These are phyloP conservation scores for Solea senegalensis DNA, from an alignment of 2,113 vertebrate genomes.

Conservation along the genomic window DNA sequence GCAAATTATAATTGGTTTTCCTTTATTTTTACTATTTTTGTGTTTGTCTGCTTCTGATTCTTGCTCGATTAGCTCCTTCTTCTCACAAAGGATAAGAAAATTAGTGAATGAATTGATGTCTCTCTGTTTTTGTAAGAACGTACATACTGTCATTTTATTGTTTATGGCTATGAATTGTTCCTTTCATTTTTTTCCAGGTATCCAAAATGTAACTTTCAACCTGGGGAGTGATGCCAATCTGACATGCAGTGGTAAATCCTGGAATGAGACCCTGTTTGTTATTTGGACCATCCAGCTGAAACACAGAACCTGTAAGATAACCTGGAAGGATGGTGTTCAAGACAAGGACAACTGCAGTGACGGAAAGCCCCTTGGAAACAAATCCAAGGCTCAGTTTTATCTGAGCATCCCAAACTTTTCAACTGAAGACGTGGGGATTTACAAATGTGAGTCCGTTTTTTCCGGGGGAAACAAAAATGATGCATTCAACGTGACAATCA, in stretches of 20 bases:
- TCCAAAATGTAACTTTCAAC: constrained; percentile 22
- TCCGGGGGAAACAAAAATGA: not conserved
- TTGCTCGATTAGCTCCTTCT: too few species aligned
- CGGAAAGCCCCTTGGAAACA: constrained; percentile 55
- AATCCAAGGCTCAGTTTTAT: constrained; percentile 19
- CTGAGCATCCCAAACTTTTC: constrained; percentile 75
- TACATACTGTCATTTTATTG: too few species aligned
- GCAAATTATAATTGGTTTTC: too few species aligned
- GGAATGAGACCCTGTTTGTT: constrained; percentile 57
- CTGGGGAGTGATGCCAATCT: constrained; percentile 51
- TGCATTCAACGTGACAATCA: constrained; percentile 21
- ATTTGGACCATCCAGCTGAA: constrained; percentile 62
- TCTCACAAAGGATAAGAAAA: too few species aligned
- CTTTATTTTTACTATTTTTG: too few species aligned
- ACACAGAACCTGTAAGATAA: constrained; percentile 31
- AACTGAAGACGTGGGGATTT: constrained; percentile 62
- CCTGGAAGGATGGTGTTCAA: accelerated
- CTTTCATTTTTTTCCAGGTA: constrained; percentile 50
- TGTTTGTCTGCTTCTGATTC: too few species aligned
- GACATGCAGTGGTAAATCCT: constrained; percentile 57
- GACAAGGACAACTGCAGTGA: constrained; percentile 42
- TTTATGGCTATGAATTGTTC: not conserved
- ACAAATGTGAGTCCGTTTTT: constrained; percentile 63
- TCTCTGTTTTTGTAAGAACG: too few species aligned
- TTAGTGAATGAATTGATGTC: too few species aligned